phyloP scores from a whole-genome alignment of 2,113 vertebrate species.

The Lasiurus borealis region DNA sequence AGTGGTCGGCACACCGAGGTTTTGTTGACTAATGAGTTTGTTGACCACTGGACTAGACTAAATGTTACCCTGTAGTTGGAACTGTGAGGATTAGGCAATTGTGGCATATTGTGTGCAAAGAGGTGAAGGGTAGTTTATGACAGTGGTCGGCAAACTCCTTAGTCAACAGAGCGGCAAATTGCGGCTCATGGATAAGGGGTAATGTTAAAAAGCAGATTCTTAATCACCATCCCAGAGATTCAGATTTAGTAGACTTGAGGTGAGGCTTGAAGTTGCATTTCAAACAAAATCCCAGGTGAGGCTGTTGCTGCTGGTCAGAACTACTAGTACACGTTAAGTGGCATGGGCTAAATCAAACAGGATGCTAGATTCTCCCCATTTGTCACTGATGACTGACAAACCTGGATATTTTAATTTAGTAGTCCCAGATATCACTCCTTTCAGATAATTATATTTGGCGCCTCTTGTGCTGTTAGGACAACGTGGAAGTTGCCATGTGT shows the following conservation, averaged over 20 bases:
- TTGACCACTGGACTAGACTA: too few relatives aligned
- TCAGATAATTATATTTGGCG: not conserved
- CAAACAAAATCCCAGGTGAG: not conserved
- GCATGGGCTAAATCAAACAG: not conserved
- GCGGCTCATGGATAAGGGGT: not conserved
- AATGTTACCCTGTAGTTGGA: too few relatives aligned
- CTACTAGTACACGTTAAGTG: not conserved
- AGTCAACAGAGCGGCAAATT: too few relatives aligned
- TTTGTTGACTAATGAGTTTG: too few relatives aligned
- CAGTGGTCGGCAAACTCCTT: too few relatives aligned
- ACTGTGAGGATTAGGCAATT: too few relatives aligned
- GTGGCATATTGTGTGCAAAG: too few relatives aligned
- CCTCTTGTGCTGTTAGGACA: not conserved
- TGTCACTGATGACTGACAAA: not conserved
- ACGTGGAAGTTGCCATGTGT: not conserved
- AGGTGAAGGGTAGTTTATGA: too few relatives aligned
- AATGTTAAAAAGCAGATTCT: slow-evolving; percentile 18
- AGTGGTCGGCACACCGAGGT: too few relatives aligned
- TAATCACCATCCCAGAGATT: not conserved
- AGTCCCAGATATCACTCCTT: not conserved
- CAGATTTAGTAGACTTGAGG: not conserved
- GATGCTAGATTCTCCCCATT: not conserved
- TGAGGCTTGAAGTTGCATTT: not conserved
- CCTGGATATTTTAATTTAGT: not conserved
- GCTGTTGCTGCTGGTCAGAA: too few relatives aligned